Percentiles rank a stretch among this genome's conserved stretches.
phyloP scores from a whole-genome alignment of 2,113 vertebrate species.

The Meles meles region DNA sequence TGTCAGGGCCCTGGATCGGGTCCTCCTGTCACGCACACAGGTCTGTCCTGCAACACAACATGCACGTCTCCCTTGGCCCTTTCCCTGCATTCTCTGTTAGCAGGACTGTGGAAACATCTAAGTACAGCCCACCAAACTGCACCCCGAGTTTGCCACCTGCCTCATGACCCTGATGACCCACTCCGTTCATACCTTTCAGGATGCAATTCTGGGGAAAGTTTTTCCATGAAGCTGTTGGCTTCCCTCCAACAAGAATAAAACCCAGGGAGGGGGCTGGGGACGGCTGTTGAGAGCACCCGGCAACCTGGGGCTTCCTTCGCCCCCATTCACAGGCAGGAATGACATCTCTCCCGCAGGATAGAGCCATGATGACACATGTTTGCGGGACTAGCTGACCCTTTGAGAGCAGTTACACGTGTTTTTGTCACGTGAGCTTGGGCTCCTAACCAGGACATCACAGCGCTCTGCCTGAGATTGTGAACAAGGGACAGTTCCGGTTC shows the following conservation, averaged over 20 bases:
- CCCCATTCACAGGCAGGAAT: background rate
- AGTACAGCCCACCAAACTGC: background rate
- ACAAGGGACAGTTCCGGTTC: background rate
- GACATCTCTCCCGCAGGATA: background rate
- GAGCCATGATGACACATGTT: background rate
- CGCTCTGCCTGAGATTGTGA: background rate
- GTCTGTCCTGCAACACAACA: background rate
- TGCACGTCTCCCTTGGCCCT: background rate
- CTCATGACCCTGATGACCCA: background rate
- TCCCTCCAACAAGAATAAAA: background rate
- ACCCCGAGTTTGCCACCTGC: background rate
- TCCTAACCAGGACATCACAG: background rate
- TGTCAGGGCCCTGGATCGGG: background rate
- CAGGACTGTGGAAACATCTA: background rate
- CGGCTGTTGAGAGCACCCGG: rapidly evolving
- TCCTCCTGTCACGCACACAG: background rate
- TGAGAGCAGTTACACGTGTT: background rate
- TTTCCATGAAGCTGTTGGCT: background rate
- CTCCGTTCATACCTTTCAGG: background rate
- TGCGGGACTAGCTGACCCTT: background rate
- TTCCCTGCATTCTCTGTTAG: background rate
- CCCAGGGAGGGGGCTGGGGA: background rate
- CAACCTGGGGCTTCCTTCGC: background rate
- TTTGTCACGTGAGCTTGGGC: background rate
- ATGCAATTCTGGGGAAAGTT: background rate